Evolutionary conservation across 1,140 invertebrate species (phyloP), one percentile per base, ranked within the genome.

Genomic region (Leptinotarsa texana): DNA sequence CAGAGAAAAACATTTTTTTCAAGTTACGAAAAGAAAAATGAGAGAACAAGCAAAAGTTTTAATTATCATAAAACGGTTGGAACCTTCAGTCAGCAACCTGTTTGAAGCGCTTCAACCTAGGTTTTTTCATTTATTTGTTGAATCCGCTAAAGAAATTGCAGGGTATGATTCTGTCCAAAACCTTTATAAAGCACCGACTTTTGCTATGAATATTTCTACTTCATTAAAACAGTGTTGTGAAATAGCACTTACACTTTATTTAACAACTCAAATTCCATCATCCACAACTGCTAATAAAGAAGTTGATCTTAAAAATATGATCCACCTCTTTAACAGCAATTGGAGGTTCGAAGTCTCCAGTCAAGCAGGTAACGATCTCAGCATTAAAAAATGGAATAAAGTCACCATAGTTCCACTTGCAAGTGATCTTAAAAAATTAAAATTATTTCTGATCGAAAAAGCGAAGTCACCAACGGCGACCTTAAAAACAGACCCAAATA

Each of bases 361-460:
- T 63, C 80, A 83, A 72, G 81, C 83, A 11, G 73, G 75, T 15
- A 71, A 72, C n/a, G 77, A 82, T 77, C 62, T 84, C 24, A 81
- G 81, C 74, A 74, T 72, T 24, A 82, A 83, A 42, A 84, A 83
- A 75, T 83, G 74, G 77, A 83, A 82, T 63, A 82, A 83, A 62
- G 63, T 82, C 21, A 21, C 21, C 21, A 21, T 21, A 21, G 21
- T 21, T 21, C 21, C 21, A 21, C 21, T 21, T 21, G 83, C 82
- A 21, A 80, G 77, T 78, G 83, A 84, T 74, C 77, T 83, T 48
- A 81, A 83, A 81, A 75, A 22, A 66, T 63, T 27, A 6, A 27
- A 27, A 27, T 27, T 27, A 27, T 27, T 4, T 27, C 27, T 83
- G 17, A 72, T 74, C 33, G 21, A 18, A n/a, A 75, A 77, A 71